Evolutionary conservation across 2,797 vertebrate genomes (phyloP).

Genomic region (Vireo griseus): DNA sequence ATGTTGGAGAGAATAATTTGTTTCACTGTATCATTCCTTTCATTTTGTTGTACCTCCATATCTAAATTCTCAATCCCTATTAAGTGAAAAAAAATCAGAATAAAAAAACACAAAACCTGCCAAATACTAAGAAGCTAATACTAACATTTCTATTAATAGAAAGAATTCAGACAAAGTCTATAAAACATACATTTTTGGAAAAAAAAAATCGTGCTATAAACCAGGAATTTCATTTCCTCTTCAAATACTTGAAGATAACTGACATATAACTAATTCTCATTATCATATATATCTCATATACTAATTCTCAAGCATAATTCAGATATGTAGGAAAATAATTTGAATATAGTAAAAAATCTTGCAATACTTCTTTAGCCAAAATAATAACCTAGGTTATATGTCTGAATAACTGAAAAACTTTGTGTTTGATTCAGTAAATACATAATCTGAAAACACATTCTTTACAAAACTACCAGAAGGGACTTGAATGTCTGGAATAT

Average conservation of each 20-base stretch:
- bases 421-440: not conserved
- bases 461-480: not conserved
- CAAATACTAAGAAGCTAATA: not conserved
- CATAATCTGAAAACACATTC: not conserved
- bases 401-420: not conserved
- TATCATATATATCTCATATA: not conserved
- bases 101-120: too few relatives aligned
- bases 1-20: not conserved
- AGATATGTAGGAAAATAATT: not conserved
- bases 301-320: not conserved
- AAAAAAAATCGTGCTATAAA: not conserved
- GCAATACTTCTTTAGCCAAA: not conserved
- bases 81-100: not conserved
- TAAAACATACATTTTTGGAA: not conserved
- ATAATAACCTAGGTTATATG: not conserved
- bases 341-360: not conserved
- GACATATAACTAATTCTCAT: accelerated
- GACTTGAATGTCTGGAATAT: not conserved
- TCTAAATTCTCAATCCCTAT: not conserved
- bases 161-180: not conserved
- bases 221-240: not conserved
- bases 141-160: not conserved
- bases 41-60: not conserved
- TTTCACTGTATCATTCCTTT: not conserved
- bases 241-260: not conserved